Conservation (phyloP, 2,797 vertebrate species). For the Crenichthys baileyi region DNA sequence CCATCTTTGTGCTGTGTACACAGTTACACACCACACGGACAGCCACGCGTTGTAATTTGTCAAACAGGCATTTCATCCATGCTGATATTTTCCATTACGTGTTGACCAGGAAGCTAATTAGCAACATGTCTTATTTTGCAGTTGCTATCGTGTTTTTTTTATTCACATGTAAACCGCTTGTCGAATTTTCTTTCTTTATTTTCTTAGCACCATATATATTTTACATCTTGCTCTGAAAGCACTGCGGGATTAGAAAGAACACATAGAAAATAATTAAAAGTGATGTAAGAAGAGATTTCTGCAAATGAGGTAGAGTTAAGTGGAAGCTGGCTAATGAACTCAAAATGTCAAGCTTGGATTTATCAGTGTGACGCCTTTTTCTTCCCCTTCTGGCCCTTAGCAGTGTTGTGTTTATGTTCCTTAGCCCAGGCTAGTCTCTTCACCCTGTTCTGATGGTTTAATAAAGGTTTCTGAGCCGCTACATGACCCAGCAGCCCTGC, state of each 20-base stretch:
- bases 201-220: constrained; percentile 1
- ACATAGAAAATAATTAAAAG: constrained; percentile 10
- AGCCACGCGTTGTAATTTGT: constrained; percentile 39
- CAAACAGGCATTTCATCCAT: constrained; percentile 29
- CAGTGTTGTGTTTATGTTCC: constrained; percentile 27
- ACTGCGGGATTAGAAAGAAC: constrained; percentile 8
- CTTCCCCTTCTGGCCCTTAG: constrained; percentile 5
- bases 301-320: constrained; percentile 1
- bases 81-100: constrained; percentile 47
- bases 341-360: constrained; percentile 34
- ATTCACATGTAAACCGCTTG: constrained; percentile 21
- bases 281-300: constrained; percentile 1
- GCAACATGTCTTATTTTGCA: constrained; percentile 41
- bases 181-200: constrained; percentile 26
- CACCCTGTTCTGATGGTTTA: constrained; percentile 47
- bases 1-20: constrained; percentile 24
- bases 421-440: constrained; percentile 42
- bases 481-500: constrained; percentile 40
- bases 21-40: constrained; percentile 29
- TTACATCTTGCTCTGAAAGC: neutral
- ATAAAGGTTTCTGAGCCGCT: constrained; percentile 51
- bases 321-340: constrained; percentile 23
- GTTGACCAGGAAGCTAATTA: constrained; percentile 63
- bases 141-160: constrained; percentile 26
- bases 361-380: constrained; percentile 15